Percentiles rank a stretch among this genome's conserved stretches.
These are phyloP conservation scores for Microplitis mediator DNA, from an alignment of 1,140 invertebrate genomes.

Conservation along the genomic window DNA sequence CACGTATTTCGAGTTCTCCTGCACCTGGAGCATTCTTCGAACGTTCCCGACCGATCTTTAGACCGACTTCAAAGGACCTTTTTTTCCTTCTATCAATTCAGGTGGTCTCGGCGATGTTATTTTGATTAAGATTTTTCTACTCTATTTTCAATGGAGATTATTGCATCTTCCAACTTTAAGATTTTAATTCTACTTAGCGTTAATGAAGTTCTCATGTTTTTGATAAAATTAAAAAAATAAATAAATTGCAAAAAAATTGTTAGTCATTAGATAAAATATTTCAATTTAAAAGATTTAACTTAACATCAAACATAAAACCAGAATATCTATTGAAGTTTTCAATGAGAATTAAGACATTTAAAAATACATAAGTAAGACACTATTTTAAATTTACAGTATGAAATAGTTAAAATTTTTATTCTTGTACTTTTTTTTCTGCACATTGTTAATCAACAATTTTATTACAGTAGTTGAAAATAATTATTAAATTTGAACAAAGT, in stretches of 20 bases:
- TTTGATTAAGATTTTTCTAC: conserved; percentile 32
- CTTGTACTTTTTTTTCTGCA: too few species aligned
- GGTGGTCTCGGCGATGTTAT: conserved; percentile 26
- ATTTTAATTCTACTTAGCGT: not conserved
- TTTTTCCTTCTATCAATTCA: conserved; percentile 32
- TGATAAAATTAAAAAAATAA: not conserved
- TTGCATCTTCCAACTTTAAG: not conserved
- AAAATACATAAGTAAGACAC: too few species aligned
- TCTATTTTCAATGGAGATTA: conserved; percentile 24
- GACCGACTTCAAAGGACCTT: conserved; percentile 30
- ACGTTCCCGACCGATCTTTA: conserved; percentile 29
- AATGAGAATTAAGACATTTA: not conserved
- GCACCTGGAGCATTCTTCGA: conserved; percentile 26
- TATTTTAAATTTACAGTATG: too few species aligned
- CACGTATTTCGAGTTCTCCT: conserved; percentile 10
- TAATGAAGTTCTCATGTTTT: too few species aligned
- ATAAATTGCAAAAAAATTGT: not conserved
- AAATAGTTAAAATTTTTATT: too few species aligned
- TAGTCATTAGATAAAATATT: too few species aligned
- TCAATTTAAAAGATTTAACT: too few species aligned
- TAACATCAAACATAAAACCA: too few species aligned
- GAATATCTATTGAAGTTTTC: not conserved
- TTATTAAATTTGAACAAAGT: not conserved
- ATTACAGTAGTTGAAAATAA: too few species aligned
- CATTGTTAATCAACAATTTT: not conserved